These are phyloP conservation scores for Neogobius melanostomus DNA, from an alignment of 2,113 vertebrate genomes.

Conservation along the genomic window DNA sequence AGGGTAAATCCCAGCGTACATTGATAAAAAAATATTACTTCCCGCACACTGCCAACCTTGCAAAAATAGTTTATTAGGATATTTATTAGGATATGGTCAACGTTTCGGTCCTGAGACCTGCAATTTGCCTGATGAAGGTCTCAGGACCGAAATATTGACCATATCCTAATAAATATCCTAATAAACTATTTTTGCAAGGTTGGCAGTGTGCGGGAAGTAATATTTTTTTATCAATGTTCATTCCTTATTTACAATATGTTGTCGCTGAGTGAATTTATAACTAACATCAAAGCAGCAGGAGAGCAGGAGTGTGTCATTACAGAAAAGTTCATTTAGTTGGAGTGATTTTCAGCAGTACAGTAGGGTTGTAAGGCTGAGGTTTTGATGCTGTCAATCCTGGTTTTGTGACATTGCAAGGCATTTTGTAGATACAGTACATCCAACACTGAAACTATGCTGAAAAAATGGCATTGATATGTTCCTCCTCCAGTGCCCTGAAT, in stretches of 20 bases:
- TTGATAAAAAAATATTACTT: too few species aligned
- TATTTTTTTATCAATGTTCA: background rate
- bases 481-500: too few species aligned
- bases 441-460: constrained; percentile 11
- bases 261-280: background rate
- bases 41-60: too few species aligned
- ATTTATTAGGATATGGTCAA: too few species aligned
- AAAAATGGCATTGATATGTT: constrained; percentile 23
- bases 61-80: too few species aligned
- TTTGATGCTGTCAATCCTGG: constrained; percentile 18
- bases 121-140: too few species aligned
- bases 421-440: constrained; percentile 13
- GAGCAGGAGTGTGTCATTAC: background rate
- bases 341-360: background rate
- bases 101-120: too few species aligned
- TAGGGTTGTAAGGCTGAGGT: constrained; percentile 35
- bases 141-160: too few species aligned
- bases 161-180: too few species aligned
- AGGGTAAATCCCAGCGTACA: too few species aligned
- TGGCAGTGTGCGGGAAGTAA: too few species aligned
- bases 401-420: constrained; percentile 29
- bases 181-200: too few species aligned
- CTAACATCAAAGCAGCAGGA: background rate
- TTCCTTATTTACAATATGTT: background rate
- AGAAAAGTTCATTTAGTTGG: background rate